phyloP scores from a whole-genome alignment of 2,113 vertebrate species.

The Dinomys branickii region DNA sequence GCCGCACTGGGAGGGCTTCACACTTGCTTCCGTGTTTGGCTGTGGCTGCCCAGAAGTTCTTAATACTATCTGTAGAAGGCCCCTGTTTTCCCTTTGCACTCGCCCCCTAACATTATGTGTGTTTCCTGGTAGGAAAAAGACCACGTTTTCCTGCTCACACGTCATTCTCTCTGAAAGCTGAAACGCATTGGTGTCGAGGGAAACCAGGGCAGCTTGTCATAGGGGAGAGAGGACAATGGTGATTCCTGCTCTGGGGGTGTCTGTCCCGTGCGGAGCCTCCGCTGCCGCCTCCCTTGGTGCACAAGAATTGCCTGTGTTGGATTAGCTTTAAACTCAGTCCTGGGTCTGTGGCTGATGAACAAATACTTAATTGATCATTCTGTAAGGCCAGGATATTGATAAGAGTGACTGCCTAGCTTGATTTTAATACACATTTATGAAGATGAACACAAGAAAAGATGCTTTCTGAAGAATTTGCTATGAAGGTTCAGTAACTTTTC shows the following conservation, averaged over 20 bases:
- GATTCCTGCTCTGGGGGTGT: not conserved
- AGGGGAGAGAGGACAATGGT: not conserved
- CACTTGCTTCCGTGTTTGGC: not conserved
- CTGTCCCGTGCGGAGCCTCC: not conserved
- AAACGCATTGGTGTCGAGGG: not conserved
- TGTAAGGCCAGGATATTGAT: not conserved
- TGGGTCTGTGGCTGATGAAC: not conserved
- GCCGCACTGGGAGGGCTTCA: not conserved
- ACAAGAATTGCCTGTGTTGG: not conserved
- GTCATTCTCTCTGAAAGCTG: not conserved
- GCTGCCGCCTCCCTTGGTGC: rapidly evolving
- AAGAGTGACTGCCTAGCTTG: constrained; percentile 25
- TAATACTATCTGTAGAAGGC: not conserved
- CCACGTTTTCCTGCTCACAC: not conserved
- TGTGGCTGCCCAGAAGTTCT: not conserved
- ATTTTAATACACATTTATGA: not conserved
- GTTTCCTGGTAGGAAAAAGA: not conserved
- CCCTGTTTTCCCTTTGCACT: not conserved
- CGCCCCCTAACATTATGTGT: not conserved
- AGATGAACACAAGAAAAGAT: constrained; percentile 22
- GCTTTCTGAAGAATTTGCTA: constrained; percentile 11
- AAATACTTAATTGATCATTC: not conserved
- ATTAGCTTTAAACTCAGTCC: not conserved
- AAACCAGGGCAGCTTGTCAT: not conserved
- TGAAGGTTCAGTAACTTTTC: not conserved